phyloP scores from a whole-genome alignment of 2,113 vertebrate species.

The Sula dactylatra region DNA sequence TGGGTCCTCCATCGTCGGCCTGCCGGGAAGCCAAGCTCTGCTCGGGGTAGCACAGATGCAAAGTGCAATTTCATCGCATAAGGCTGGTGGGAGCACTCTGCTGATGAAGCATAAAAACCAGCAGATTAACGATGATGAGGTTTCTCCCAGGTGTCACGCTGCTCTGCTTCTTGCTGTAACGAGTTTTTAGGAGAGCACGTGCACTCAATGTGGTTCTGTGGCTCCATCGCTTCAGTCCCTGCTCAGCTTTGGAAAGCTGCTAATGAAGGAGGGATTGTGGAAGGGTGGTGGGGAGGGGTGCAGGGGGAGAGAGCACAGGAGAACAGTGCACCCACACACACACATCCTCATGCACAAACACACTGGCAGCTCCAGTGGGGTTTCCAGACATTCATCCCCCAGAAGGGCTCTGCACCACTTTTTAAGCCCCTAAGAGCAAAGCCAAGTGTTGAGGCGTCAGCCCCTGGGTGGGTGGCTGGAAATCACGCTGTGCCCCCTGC shows the following conservation, averaged over 20 bases:
- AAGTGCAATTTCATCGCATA: fast-evolving
- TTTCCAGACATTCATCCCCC: not conserved
- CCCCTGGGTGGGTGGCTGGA: not conserved
- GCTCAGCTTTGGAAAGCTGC: not conserved
- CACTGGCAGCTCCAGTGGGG: fast-evolving
- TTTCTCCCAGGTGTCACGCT: not conserved
- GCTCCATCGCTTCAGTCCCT: fast-evolving
- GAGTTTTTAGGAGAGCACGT: not conserved
- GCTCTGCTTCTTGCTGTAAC: not conserved
- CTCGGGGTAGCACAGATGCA: fast-evolving
- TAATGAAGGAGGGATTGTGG: not conserved
- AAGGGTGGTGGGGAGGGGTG: not conserved
- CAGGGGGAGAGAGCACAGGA: not conserved
- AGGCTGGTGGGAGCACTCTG: not conserved
- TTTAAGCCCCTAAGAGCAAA: not conserved
- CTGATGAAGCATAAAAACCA: fast-evolving
- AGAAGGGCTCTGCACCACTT: not conserved
- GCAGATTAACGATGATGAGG: no score
- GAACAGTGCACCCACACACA: fast-evolving
- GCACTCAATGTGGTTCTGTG: fast-evolving
- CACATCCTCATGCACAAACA: no score
- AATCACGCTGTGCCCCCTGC: fast-evolving
- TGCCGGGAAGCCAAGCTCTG: not conserved
- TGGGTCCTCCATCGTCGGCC: fast-evolving
- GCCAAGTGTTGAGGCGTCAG: not conserved